These are phyloP conservation scores for Streblospio benedicti DNA, from an alignment of 1,140 invertebrate genomes.

Conservation along the genomic window DNA sequence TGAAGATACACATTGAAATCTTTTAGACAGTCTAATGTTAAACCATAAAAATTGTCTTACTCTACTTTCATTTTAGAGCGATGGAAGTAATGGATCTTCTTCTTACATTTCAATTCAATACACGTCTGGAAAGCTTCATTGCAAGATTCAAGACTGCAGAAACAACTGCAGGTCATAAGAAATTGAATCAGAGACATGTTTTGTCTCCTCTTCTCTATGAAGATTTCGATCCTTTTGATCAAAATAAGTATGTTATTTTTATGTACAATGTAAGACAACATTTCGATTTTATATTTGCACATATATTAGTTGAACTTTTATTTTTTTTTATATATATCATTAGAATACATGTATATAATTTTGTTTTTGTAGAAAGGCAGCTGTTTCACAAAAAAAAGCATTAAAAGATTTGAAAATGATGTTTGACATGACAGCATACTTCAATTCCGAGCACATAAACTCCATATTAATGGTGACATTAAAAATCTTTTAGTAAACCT, in stretches of 20 bases:
- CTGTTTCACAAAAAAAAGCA: constrained; percentile 17
- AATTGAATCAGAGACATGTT: constrained; percentile 21
- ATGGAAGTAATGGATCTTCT: constrained; percentile 38
- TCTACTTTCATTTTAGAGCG: constrained; percentile 26
- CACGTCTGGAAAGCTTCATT: constrained; percentile 38
- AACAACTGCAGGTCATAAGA: constrained; percentile 25
- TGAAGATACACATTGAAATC: too few species aligned
- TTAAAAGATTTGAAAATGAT: constrained; percentile 32
- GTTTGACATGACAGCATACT: constrained; percentile 34
- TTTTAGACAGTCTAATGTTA: too few species aligned
- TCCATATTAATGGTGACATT: constrained; percentile 33
- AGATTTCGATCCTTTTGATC: constrained; percentile 26
- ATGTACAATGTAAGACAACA: not conserved
- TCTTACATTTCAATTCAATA: constrained; percentile 43
- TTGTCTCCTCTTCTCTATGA: constrained; percentile 31
- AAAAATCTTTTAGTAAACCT: not conserved
- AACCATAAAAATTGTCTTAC: too few species aligned
- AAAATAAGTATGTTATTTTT: constrained; percentile 7
- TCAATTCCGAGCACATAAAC: constrained; percentile 29
- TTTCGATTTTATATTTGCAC: not conserved
- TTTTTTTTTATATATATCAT: not conserved
- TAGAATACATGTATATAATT: not conserved
- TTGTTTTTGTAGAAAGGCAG: constrained; percentile 8
- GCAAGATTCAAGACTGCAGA: constrained; percentile 39
- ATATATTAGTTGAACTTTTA: not conserved